phyloP scores from a whole-genome alignment of 2,888 invertebrate species.

The Taphrorychus bicolor region DNA sequence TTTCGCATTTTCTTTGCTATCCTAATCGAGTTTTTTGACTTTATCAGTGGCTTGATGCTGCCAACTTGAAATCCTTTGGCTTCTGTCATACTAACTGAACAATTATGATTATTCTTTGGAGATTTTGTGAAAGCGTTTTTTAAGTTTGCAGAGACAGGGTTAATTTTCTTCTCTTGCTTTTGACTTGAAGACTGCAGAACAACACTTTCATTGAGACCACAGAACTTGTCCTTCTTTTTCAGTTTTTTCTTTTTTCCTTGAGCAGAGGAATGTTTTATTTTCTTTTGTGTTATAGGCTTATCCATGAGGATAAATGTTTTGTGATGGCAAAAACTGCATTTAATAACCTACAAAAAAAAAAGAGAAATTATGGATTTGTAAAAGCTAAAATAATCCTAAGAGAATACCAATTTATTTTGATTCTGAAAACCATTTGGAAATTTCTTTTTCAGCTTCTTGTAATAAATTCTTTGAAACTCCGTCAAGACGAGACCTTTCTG shows the following conservation, averaged over 20 bases:
- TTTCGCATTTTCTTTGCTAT: neutral
- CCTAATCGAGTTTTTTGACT: conserved; percentile 32
- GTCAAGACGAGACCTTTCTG: conserved; percentile 35
- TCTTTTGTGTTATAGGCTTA: conserved; percentile 35
- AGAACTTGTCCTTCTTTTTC: conserved; percentile 58
- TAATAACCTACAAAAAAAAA: no score
- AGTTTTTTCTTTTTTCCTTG: conserved; percentile 50
- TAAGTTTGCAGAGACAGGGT: neutral
- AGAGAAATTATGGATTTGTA: neutral
- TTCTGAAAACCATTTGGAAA: conserved; percentile 19
- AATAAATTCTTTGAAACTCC: conserved; percentile 43
- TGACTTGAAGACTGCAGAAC: conserved; percentile 14
- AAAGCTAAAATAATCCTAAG: neutral
- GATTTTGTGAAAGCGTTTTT: neutral
- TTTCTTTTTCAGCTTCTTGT: conserved; percentile 33
- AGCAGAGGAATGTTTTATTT: neutral
- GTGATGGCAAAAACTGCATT: conserved; percentile 44
- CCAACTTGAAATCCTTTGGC: conserved; percentile 14
- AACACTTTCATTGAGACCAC: conserved; percentile 55
- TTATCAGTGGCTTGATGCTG: conserved; percentile 12
- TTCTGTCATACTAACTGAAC: conserved; percentile 13
- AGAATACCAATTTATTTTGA: conserved; percentile 41
- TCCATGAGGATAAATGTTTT: conserved; percentile 36
- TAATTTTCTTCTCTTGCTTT: conserved; percentile 12
- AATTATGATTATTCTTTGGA: conserved; percentile 1